A percentile compares a stretch with the other conserved stretches of the same genome.
Conservation (phyloP, 2,888 invertebrate species). For the Eumacrocentrus americanus region DNA sequence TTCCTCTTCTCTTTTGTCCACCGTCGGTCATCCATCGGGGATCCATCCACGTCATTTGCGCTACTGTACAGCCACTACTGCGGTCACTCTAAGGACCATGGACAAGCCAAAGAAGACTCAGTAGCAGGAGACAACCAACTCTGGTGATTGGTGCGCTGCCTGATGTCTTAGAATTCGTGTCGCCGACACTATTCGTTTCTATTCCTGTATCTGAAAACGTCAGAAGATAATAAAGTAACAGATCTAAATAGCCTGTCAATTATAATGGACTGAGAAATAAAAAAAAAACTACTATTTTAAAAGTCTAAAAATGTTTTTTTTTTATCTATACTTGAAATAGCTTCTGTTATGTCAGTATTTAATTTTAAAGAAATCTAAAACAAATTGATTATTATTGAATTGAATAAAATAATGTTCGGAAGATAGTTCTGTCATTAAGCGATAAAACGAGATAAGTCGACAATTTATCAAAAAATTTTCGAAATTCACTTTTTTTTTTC, state of each 20-base stretch:
- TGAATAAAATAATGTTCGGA: no score
- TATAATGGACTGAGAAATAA: background rate
- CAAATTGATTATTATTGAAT: no score
- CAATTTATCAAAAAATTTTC: no score
- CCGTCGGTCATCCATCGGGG: slow-evolving; percentile 16
- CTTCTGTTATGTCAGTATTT: no score
- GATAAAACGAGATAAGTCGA: no score
- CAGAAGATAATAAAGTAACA: background rate
- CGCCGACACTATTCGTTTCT: slow-evolving; percentile 7
- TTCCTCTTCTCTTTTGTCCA: slow-evolving; percentile 24
- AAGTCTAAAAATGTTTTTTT: no score
- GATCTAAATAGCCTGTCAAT: background rate
- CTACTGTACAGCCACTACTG: slow-evolving; percentile 17
- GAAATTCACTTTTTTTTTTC: no score
- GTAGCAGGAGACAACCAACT: slow-evolving; percentile 9
- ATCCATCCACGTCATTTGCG: slow-evolving; percentile 18
- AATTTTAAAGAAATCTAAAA: no score
- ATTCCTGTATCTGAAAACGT: slow-evolving; percentile 17
- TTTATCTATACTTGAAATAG: no score
- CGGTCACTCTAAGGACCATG: slow-evolving; percentile 15
- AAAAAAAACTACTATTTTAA: slow-evolving; percentile 1
- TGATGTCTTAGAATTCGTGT: background rate
- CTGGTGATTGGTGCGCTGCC: slow-evolving; percentile 9
- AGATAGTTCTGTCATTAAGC: no score
- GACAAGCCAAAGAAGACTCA: slow-evolving; percentile 21